These are phyloP conservation scores for Passer domesticus DNA, from an alignment of 2,113 vertebrate genomes.

Conservation along the genomic window DNA sequence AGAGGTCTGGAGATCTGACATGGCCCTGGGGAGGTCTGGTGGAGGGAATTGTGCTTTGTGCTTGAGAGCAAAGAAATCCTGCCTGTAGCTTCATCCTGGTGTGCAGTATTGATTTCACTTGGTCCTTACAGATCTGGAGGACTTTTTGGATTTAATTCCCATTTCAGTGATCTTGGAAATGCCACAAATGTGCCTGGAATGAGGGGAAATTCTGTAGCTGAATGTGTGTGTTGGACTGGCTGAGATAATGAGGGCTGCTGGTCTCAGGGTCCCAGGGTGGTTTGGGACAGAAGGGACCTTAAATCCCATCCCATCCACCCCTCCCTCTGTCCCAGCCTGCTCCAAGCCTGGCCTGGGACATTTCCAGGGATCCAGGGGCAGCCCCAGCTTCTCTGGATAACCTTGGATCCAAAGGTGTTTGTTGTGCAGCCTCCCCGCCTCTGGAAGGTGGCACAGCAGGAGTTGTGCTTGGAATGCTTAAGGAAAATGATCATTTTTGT, in stretches of 20 bases:
- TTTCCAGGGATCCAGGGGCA: background rate
- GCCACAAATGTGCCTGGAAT: background rate
- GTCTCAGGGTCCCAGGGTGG: background rate
- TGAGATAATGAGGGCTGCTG: background rate
- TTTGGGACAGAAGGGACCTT: background rate
- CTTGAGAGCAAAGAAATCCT: background rate
- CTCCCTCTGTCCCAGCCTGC: rapidly evolving
- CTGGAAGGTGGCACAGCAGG: background rate
- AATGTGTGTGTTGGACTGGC: background rate
- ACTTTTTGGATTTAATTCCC: background rate
- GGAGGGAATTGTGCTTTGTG: background rate
- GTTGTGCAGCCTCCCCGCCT: background rate
- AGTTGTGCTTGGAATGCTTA: background rate
- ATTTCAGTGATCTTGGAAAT: rapidly evolving
- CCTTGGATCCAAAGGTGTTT: background rate
- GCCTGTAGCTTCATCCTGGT: background rate
- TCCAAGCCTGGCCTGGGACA: background rate
- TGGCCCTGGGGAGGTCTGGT: background rate
- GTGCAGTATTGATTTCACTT: background rate
- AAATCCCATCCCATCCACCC: background rate
- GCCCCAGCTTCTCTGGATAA: background rate
- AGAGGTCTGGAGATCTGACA: rapidly evolving
- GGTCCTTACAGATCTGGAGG: background rate
- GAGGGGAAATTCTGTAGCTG: background rate
- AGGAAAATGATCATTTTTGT: background rate